Conservation (phyloP, 2,888 invertebrate species). For the Spodoptera littoralis region DNA sequence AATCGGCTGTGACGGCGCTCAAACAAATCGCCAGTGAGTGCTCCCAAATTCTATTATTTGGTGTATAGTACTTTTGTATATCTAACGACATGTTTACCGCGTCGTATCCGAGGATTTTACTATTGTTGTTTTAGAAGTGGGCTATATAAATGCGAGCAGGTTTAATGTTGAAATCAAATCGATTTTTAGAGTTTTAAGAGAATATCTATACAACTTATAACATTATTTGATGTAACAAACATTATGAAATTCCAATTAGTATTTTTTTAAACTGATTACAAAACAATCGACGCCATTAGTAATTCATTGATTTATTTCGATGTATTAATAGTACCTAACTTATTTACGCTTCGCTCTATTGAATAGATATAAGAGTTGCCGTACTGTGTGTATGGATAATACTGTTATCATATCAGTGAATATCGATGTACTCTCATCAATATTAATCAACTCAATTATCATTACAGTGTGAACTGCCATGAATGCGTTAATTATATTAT, state of each 20-base stretch:
- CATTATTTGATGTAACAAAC: no score
- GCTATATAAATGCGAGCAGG: slow-evolving; percentile 14
- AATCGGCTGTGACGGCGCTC: slow-evolving; percentile 82
- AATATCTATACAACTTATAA: no score
- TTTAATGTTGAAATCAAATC: slow-evolving; percentile 14
- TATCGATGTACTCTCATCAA: slow-evolving; percentile 28
- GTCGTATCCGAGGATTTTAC: slow-evolving; percentile 11
- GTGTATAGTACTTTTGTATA: slow-evolving; percentile 28
- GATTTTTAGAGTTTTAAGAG: neutral
- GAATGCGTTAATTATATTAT: slow-evolving; percentile 16
- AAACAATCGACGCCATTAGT: no score
- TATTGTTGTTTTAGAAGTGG: slow-evolving; percentile 14
- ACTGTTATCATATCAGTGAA: slow-evolving; percentile 20
- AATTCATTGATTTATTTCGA: no score
- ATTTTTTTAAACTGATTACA: no score
- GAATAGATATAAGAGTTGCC: slow-evolving; percentile 7
- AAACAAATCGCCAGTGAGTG: slow-evolving; percentile 86
- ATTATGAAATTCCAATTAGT: no score
- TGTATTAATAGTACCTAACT: no score
- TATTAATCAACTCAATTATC: slow-evolving; percentile 25
- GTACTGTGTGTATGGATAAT: slow-evolving; percentile 6
- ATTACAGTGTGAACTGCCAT: slow-evolving; percentile 10
- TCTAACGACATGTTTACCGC: slow-evolving; percentile 26
- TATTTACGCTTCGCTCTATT: neutral
- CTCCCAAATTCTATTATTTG: slow-evolving; percentile 58